Evolutionary conservation across 2,888 invertebrate genomes (phyloP).

Genomic region (Halictus ligatus): DNA sequence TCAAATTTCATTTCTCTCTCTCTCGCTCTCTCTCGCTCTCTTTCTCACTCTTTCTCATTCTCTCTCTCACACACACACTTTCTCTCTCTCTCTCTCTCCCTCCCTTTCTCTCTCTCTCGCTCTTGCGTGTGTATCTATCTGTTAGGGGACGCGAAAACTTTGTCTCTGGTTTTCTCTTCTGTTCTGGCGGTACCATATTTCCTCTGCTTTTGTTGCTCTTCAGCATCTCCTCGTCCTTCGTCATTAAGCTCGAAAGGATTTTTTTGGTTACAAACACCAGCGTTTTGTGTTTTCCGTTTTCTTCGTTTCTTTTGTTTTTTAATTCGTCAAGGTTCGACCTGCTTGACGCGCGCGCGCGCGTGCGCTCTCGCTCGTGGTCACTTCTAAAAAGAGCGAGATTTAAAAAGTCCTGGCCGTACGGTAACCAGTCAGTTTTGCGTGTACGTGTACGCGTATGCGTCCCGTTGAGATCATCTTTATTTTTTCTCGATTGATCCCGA

Average conservation of each 20-base stretch:
- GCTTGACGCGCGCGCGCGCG: neutral
- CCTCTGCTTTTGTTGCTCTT: neutral
- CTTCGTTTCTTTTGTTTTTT: neutral
- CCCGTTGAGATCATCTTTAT: neutral
- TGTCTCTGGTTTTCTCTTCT: neutral
- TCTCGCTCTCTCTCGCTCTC: neutral
- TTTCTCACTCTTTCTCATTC: neutral
- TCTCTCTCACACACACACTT: neutral
- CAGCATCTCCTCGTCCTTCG: neutral
- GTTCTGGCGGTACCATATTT: neutral
- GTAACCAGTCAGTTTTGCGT: neutral
- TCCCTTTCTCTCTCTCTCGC: neutral
- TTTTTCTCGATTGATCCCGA: neutral
- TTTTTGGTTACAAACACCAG: slow-evolving; percentile 7
- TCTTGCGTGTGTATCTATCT: neutral
- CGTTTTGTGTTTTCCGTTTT: slow-evolving; percentile 1
- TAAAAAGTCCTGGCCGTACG: slow-evolving; percentile 25
- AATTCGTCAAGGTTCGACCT: slow-evolving; percentile 4
- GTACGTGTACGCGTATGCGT: neutral
- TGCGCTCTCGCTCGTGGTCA: neutral
- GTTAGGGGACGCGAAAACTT: slow-evolving; percentile 22
- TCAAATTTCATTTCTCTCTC: slow-evolving; percentile 14
- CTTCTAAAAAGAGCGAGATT: slow-evolving; percentile 17
- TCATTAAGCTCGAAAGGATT: slow-evolving; percentile 51
- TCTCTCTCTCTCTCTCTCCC: neutral